Conservation (phyloP, 2,888 invertebrate species). For the Conus canariensis region DNA sequence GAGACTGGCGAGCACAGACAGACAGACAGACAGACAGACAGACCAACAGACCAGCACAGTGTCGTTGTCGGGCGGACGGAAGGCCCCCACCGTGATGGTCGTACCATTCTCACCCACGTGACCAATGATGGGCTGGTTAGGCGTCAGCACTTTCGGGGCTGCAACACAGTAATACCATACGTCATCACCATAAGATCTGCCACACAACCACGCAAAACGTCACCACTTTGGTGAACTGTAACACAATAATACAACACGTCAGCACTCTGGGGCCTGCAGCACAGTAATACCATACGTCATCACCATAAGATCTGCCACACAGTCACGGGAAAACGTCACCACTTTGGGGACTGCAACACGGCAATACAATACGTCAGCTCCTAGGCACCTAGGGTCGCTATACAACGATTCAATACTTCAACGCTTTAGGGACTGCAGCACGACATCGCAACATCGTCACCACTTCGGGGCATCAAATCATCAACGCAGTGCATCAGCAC, state of each 20-base stretch:
- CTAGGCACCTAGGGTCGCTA: neutral
- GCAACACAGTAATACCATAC: neutral
- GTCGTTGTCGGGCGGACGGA: neutral
- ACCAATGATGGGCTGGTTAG: neutral
- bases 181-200: neutral
- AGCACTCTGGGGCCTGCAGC: neutral
- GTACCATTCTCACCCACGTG: conserved; percentile 9
- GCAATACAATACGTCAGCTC: neutral
- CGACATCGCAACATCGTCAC: neutral
- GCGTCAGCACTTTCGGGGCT: conserved; percentile 23
- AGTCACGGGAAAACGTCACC: neutral
- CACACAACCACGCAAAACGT: neutral
- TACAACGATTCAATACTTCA: neutral
- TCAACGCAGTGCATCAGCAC: no score
- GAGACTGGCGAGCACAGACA: neutral
- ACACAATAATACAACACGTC: neutral
- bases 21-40: conserved; percentile 9
- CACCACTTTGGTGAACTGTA: neutral
- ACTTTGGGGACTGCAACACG: neutral
- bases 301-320: neutral
- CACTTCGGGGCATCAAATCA: neutral
- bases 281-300: neutral
- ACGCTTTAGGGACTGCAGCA: neutral
- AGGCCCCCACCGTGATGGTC: conserved; percentile 9
- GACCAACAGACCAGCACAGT: conserved; percentile 13